Conservation (phyloP, 92 coral and sea anemone genomes). For the Meandrina meandrites region DNA sequence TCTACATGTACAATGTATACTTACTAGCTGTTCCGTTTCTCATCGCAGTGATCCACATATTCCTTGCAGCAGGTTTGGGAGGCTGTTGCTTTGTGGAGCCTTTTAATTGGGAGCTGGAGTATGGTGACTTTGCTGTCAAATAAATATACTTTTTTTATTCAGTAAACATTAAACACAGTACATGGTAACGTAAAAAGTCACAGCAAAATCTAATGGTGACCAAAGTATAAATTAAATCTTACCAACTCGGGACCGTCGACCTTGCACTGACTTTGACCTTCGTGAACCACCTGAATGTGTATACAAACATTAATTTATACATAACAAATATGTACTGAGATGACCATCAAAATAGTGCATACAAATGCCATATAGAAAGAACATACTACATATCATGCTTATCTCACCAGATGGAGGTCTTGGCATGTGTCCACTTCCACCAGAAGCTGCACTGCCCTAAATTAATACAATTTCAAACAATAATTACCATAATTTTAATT, state of each 20-base stretch:
- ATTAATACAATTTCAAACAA: conserved; percentile 1
- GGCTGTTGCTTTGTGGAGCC: conserved; percentile 47
- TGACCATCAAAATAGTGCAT: background rate
- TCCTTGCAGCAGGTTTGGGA: conserved; percentile 54
- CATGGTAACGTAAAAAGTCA: too few species aligned
- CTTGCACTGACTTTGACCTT: conserved; percentile 69
- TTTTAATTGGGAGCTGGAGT: conserved; percentile 57
- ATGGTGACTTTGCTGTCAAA: conserved; percentile 66
- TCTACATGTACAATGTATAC: background rate
- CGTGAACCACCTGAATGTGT: conserved; percentile 47
- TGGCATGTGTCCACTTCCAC: conserved; percentile 63
- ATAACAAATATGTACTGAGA: background rate
- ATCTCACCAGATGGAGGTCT: conserved; percentile 73
- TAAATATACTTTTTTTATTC: too few species aligned
- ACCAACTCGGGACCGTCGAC: conserved; percentile 61
- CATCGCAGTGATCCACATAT: conserved; percentile 82
- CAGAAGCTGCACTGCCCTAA: conserved; percentile 65
- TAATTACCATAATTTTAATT: too few species aligned
- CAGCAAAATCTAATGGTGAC: too few species aligned
- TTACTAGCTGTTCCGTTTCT: conserved; percentile 78
- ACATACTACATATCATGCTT: background rate
- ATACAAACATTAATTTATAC: background rate
- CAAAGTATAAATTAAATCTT: background rate
- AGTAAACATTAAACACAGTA: too few species aligned
- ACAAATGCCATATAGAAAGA: background rate